phyloP scores from a whole-genome alignment of 2,888 invertebrate species.

The Cosmia pyralina region DNA sequence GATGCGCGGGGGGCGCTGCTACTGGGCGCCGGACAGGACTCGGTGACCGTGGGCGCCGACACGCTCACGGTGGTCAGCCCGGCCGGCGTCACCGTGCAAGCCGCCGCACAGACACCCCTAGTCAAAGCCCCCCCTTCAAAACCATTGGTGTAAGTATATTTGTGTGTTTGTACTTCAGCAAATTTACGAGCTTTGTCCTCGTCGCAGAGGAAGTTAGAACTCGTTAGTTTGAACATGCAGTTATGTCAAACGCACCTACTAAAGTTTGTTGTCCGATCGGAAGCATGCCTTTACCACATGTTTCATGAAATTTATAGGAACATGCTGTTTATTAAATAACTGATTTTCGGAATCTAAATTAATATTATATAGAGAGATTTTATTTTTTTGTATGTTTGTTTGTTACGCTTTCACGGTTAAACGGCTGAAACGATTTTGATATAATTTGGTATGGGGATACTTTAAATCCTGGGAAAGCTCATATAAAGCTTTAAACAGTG shows the following conservation, averaged over 20 bases:
- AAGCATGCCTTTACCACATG: conserved; percentile 52
- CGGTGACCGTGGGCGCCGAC: conserved; percentile 95
- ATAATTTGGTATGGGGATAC: too few relatives aligned
- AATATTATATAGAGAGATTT: too few relatives aligned
- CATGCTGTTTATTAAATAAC: conserved; percentile 28
- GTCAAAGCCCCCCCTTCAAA: conserved; percentile 96
- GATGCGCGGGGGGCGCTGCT: conserved; percentile 94
- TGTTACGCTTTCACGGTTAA: too few relatives aligned
- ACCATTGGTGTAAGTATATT: conserved; percentile 93
- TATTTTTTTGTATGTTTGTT: too few relatives aligned
- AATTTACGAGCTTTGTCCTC: conserved; percentile 51
- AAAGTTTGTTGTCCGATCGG: conserved; percentile 57
- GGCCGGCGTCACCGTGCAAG: conserved; percentile 95
- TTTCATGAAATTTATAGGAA: conserved; percentile 37
- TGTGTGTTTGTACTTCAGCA: conserved; percentile 58
- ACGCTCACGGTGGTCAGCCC: conserved; percentile 94
- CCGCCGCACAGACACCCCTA: conserved; percentile 96
- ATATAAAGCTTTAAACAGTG: neutral
- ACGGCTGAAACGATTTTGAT: too few relatives aligned
- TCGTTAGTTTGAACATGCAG: conserved; percentile 62
- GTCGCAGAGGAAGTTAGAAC: conserved; percentile 61
- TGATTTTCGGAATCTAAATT: conserved; percentile 7
- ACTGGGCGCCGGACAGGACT: conserved; percentile 94
- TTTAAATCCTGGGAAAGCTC: too few relatives aligned
- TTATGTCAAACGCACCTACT: conserved; percentile 56